Percentiles rank a stretch among this genome's conserved stretches.
Evolutionary conservation across 2,888 invertebrate species (phyloP).

Genomic region (Pilophorus perplexus): DNA sequence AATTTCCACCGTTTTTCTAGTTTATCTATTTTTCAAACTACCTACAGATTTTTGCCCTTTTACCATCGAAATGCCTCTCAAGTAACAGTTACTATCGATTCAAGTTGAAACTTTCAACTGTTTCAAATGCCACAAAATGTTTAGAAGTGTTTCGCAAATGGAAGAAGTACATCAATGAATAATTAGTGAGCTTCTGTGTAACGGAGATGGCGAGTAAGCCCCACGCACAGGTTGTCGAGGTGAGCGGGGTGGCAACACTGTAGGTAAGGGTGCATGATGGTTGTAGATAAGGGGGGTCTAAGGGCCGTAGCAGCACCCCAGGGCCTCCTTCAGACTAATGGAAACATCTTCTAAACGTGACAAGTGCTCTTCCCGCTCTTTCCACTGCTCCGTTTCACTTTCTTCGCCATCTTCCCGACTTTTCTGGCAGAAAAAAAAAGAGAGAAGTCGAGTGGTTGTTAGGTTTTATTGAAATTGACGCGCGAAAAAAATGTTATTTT

Average conservation of each 20-base stretch:
- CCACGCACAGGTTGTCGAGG: neutral
- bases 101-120: no score
- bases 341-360: conserved; percentile 40
- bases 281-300: conserved; percentile 5
- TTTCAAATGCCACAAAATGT: neutral
- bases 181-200: conserved; percentile 12
- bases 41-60: no score
- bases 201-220: neutral
- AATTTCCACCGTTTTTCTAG: no score
- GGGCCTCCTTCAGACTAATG: conserved; percentile 37
- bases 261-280: neutral
- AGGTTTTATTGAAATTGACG: no score
- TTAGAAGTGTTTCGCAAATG: conserved; percentile 22
- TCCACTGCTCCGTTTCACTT: neutral
- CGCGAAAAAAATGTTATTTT: no score
- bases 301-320: conserved; percentile 35
- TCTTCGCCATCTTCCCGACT: no score
- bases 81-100: no score
- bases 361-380: conserved; percentile 30
- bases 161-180: conserved; percentile 24
- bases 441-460: no score
- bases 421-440: no score
- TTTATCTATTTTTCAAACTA: no score
- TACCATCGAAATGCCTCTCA: no score
- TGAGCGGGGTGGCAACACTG: neutral